Evolutionary conservation across 2,888 invertebrate genomes (phyloP).

Genomic region (Cancer borealis): DNA sequence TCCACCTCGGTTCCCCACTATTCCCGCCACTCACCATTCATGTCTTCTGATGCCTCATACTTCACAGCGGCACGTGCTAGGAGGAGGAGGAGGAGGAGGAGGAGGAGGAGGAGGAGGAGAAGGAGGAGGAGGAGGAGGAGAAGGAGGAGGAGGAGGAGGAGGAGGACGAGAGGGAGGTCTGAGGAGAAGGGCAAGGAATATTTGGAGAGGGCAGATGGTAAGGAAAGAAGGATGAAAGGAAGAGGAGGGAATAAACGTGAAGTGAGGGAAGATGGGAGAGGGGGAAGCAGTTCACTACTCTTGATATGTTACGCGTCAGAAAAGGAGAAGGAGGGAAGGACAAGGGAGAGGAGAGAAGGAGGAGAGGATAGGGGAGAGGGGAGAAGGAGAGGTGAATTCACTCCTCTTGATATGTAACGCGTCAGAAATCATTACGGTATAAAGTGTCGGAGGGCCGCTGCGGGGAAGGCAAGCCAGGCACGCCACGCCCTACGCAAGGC

Average conservation of each 20-base stretch:
- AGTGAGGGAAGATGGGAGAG: background rate
- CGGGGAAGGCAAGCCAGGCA: background rate
- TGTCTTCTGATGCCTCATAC: slow-evolving; percentile 9
- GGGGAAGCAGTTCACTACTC: background rate
- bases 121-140: background rate
- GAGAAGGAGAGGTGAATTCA: background rate
- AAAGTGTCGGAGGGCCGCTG: background rate
- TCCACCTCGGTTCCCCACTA: background rate
- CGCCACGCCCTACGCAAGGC: background rate
- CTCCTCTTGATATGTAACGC: slow-evolving; percentile 43
- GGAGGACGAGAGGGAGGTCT: background rate
- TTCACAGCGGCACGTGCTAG: slow-evolving; percentile 4
- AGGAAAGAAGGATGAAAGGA: slow-evolving; percentile 1
- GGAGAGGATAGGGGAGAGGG: background rate
- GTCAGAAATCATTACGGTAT: slow-evolving; percentile 16
- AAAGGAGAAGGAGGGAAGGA: background rate
- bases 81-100: slow-evolving; percentile 31
- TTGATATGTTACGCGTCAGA: background rate
- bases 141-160: slow-evolving; percentile 5
- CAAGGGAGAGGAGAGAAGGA: background rate
- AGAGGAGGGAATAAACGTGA: background rate
- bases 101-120: background rate
- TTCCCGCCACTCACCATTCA: background rate
- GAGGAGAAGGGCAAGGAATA: background rate
- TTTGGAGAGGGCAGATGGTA: background rate